phyloP scores from a whole-genome alignment of 2,888 invertebrate species.

The Cotesia congregata region DNA sequence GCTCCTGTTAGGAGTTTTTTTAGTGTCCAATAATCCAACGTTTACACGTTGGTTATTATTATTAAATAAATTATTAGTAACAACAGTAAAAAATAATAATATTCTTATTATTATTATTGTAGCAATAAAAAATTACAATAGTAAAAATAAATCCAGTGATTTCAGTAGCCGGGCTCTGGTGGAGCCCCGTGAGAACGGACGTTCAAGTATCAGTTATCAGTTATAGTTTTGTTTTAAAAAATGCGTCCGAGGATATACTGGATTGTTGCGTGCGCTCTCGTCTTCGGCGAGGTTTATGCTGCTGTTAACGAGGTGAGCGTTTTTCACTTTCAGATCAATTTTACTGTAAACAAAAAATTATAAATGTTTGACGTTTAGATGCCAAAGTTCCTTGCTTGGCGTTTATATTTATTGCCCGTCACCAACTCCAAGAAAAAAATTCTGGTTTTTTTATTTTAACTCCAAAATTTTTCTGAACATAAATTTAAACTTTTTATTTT shows the following conservation, averaged over 20 bases:
- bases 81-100: neutral
- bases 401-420: too few species aligned
- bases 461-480: neutral
- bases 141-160: conserved; percentile 27
- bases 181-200: conserved; percentile 44
- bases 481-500: neutral
- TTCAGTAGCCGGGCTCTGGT: conserved; percentile 44
- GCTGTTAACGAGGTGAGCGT: conserved; percentile 80
- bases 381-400: too few species aligned
- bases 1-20: conserved; percentile 58
- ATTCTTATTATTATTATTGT: neutral
- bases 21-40: conserved; percentile 51
- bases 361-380: neutral
- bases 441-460: neutral
- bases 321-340: conserved; percentile 13
- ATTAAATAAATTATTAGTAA: conserved; percentile 1
- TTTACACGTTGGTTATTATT: conserved; percentile 47
- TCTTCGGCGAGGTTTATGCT: conserved; percentile 82
- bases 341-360: conserved; percentile 7
- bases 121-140: neutral
- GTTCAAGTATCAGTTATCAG: conserved; percentile 23
- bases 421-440: neutral
- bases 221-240: conserved; percentile 36
- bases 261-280: conserved; percentile 81
- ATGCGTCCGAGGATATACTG: conserved; percentile 85